Evolutionary conservation across 2,113 vertebrate species (phyloP), one percentile per base, ranked within the genome.

Genomic region (Gambusia affinis): DNA sequence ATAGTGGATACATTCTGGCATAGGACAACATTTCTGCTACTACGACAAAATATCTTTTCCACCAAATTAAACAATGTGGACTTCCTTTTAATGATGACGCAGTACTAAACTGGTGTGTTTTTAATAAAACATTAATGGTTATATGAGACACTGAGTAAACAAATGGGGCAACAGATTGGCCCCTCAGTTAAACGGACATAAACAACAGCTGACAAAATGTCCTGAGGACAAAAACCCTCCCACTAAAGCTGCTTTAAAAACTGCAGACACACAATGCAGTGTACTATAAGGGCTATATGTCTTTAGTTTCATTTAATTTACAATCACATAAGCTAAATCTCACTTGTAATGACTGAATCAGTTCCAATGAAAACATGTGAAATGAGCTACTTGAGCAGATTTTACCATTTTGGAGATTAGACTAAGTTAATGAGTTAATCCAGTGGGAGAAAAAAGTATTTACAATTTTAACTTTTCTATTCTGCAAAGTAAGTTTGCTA

Each of bases 141-240:
- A 65, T 4, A 37, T 54, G 66, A 57, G 70, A 67, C 15, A 73
- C 70, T 57, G 82, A 67, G 17, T 47, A 47, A 47, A 47, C 44
- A 19, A 17, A 47, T 6, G 17, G 14, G 44, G 44, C 67, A 64
- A 79, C 81, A 85, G 83, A 84, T 79, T 85, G 86, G 72, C 67
- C 79, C 78, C 76, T 76, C 80, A 51, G 54, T 79, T 29, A 51
- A 79, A 84, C 11, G 84, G 86, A 88, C 88, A 81, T 75, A 81
- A 83, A 82, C 82, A 83, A 75, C 82, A 73, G 82, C 80, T 83
- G 86, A 85, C 61, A 31, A 71, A 73, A 63, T 29, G 66, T 78
- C 80, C 67, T 79, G 72, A 12, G 75, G 77, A 51, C n/a, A 54
- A 29, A 47, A 62, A 70, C 78, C 75, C 66, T 5, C 31, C 76